A percentile compares a stretch with the other conserved stretches of the same genome.
These are phyloP conservation scores for Leptopilina drosophilae DNA, from an alignment of 2,888 invertebrate genomes.

Conservation along the genomic window DNA sequence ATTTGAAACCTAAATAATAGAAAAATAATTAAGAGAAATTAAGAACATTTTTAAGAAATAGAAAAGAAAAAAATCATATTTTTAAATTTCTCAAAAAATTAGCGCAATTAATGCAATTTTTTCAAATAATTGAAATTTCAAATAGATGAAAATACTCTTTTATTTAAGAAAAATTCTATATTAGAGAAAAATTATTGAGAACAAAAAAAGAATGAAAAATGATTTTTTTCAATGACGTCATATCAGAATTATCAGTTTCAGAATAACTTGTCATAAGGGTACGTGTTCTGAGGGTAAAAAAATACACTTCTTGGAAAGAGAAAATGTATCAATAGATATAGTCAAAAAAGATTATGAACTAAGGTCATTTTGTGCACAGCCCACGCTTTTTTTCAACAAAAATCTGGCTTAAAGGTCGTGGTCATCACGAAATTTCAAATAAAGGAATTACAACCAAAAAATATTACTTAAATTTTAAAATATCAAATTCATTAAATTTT, in stretches of 20 bases:
- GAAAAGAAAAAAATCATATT: too few species aligned
- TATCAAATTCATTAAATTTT: not conserved
- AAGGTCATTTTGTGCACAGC: conserved; percentile 18
- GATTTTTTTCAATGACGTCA: not conserved
- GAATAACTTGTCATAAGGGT: not conserved
- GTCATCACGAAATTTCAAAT: not conserved
- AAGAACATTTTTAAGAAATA: too few species aligned
- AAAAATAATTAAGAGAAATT: too few species aligned
- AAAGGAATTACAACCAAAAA: conserved; percentile 1
- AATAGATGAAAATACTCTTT: too few species aligned
- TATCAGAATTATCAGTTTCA: not conserved
- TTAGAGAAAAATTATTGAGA: too few species aligned
- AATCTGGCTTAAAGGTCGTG: conserved; percentile 18
- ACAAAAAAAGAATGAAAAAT: too few species aligned
- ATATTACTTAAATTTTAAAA: not conserved
- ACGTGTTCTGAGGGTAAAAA: conserved; percentile 1
- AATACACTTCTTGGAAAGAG: not conserved
- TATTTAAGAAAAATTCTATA: too few species aligned
- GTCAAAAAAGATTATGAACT: conserved; percentile 9
- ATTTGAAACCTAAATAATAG: too few species aligned
- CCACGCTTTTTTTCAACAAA: conserved; percentile 7
- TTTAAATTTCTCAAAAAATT: too few species aligned
- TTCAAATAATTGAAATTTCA: too few species aligned
- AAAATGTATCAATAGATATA: conserved; percentile 6
- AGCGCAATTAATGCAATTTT: too few species aligned